These are phyloP conservation scores for Agrilus biguttatus DNA, from an alignment of 2,888 invertebrate genomes.

Conservation along the genomic window DNA sequence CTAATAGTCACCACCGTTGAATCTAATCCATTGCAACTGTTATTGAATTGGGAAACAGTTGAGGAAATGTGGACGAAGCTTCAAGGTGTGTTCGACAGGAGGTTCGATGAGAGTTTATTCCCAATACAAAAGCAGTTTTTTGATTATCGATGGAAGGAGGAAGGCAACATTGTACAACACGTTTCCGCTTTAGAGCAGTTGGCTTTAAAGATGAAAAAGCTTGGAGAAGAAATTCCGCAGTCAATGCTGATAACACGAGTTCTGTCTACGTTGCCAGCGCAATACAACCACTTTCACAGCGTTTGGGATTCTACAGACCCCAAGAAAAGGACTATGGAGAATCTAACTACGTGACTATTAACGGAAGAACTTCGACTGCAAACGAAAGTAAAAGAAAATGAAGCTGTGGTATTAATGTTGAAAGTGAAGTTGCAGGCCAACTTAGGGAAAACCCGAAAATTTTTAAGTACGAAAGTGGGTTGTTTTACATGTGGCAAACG, in stretches of 20 bases:
- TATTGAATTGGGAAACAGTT: conserved; percentile 8
- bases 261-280: too few relatives aligned
- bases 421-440: not conserved
- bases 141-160: conserved; percentile 9
- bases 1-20: conserved; percentile 13
- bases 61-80: conserved; percentile 13
- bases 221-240: conserved; percentile 8
- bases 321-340: conserved; percentile 1
- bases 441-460: not conserved
- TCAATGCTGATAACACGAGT: conserved; percentile 8
- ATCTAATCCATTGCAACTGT: conserved; percentile 7
- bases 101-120: conserved; percentile 9
- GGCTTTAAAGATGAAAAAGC: conserved; percentile 8
- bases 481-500: conserved; percentile 8
- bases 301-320: too few relatives aligned
- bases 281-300: too few relatives aligned
- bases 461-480: not conserved
- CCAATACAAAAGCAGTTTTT: conserved; percentile 13
- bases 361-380: conserved; percentile 2
- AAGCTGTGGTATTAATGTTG: not conserved
- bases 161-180: conserved; percentile 6
- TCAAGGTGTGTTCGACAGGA: conserved; percentile 10
- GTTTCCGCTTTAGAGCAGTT: conserved; percentile 11
- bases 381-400: not conserved
- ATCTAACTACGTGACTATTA: conserved; percentile 3